These are phyloP conservation scores for Stegastes partitus DNA, from an alignment of 2,113 vertebrate genomes.

Conservation along the genomic window DNA sequence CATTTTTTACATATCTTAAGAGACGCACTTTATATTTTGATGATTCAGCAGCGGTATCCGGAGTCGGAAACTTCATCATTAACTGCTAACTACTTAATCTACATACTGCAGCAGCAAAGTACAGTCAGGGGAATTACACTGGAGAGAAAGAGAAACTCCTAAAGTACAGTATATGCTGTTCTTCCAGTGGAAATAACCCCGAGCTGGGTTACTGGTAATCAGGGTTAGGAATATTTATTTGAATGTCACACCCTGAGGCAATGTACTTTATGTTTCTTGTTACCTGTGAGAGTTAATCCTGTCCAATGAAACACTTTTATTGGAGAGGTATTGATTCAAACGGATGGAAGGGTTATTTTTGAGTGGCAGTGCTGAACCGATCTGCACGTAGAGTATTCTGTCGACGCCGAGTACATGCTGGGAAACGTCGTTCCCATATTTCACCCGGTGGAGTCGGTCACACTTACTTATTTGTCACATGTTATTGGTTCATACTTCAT, in stretches of 20 bases:
- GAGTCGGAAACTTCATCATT: neutral
- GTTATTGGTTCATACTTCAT: constrained; percentile 19
- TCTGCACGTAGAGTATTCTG: neutral
- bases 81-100: neutral
- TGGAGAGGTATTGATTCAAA: neutral
- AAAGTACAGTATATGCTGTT: neutral
- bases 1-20: neutral
- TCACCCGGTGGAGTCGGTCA: neutral
- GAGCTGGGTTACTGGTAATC: neutral
- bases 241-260: neutral
- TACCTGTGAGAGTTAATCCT: neutral
- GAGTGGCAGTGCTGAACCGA: neutral
- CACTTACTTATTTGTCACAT: constrained; percentile 18
- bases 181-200: neutral
- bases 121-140: neutral
- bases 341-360: neutral
- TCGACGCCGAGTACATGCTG: neutral
- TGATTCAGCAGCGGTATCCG: constrained; percentile 11
- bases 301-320: constrained; percentile 11
- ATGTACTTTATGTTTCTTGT: neutral
- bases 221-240: neutral
- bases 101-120: neutral
- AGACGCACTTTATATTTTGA: neutral
- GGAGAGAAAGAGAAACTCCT: neutral
- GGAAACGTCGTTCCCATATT: neutral